Conservation (phyloP, 2,888 invertebrate species). For the Aethes cnicana region DNA sequence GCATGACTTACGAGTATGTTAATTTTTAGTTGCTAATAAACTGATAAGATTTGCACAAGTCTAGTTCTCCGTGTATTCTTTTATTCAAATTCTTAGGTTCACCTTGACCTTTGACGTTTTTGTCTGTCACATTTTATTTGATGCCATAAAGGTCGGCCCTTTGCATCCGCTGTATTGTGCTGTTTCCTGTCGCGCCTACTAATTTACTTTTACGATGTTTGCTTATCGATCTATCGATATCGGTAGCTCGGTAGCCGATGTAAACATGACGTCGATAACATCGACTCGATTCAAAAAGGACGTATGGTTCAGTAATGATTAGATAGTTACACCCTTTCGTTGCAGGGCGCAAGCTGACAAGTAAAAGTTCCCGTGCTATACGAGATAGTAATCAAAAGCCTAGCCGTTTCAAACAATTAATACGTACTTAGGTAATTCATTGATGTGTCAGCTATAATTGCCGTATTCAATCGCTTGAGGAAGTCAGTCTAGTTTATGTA, state of each 20-base stretch:
- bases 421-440: constrained; percentile 3
- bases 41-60: no score
- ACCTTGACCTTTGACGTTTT: neutral
- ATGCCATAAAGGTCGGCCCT: constrained; percentile 64
- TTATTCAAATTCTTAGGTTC: neutral
- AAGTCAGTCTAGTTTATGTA: no score
- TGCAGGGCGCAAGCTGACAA: constrained; percentile 22
- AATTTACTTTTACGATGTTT: constrained; percentile 66
- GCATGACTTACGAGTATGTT: no score
- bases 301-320: no score
- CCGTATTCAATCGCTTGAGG: no score
- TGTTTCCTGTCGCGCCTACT: constrained; percentile 69
- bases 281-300: no score
- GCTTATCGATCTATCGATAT: constrained; percentile 44
- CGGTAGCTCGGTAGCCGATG: constrained; percentile 11
- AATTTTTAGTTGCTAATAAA: no score
- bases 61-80: no score
- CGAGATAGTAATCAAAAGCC: constrained; percentile 19
- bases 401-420: constrained; percentile 6
- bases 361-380: constrained; percentile 23
- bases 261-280: constrained; percentile 24
- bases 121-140: constrained; percentile 30
- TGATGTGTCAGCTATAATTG: neutral
- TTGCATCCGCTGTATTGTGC: constrained; percentile 70
- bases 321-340: no score